Percentiles rank a stretch among this genome's conserved stretches.
These are phyloP conservation scores for Nicator chloris DNA, from an alignment of 2,113 vertebrate genomes.

Conservation along the genomic window DNA sequence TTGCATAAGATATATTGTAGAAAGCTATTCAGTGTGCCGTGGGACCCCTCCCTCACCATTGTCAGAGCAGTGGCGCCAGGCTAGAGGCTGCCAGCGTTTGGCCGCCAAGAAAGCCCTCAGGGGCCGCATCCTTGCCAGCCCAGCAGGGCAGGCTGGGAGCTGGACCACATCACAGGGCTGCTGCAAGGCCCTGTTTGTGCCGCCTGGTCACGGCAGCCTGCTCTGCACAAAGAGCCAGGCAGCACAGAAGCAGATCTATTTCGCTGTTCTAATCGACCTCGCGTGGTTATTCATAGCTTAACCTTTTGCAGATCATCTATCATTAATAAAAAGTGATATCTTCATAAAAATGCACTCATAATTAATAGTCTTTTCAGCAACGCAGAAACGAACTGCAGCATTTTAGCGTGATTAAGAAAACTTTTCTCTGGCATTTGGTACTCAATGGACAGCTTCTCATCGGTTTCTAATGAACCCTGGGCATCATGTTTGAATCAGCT, in stretches of 20 bases:
- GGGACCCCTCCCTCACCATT: neutral
- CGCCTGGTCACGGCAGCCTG: fast-evolving
- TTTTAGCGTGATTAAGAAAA: neutral
- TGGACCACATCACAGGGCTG: fast-evolving
- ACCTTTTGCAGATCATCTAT: neutral
- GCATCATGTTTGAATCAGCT: conserved; percentile 13
- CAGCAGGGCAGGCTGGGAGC: neutral
- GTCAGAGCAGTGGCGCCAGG: neutral
- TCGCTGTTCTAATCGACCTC: neutral
- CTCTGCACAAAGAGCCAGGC: neutral
- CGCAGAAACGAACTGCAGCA: neutral
- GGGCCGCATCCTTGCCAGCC: neutral
- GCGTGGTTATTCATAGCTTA: neutral
- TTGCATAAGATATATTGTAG: neutral
- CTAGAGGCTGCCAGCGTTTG: neutral
- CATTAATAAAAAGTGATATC: neutral
- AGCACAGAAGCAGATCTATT: neutral
- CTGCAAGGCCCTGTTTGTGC: neutral
- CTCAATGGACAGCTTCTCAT: neutral
- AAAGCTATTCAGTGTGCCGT: neutral
- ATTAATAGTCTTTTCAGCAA: neutral
- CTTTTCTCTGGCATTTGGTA: neutral
- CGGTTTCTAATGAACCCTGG: neutral
- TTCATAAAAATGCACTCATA: neutral
- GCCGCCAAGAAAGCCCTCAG: neutral